Base-by-base conservation (phyloP, 2,113 vertebrate species). In the Mobula hypostoma region DNA sequence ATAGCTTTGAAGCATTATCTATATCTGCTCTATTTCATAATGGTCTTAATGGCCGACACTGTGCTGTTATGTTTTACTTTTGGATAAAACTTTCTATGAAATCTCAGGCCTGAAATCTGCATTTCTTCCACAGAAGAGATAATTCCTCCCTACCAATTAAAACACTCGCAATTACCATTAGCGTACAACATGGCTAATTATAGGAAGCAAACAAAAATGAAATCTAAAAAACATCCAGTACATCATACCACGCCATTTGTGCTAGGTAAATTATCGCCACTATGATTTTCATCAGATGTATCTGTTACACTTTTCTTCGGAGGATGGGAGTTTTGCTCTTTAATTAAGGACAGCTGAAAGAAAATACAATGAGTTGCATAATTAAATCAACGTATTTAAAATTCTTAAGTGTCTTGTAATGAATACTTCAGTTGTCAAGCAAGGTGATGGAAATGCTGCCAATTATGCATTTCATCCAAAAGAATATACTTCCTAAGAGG, bases 191-290 rank as follows among this genome's bases (percentile, higher is more conserved):
- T 24, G 66, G 19, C 74, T 93, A 93, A 74, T 40, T 24, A 29
- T 7, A 93, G 61, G 85, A 66, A 8, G 29, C 7, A 90, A 90
- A 85, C 24, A 90, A 90, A 19, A 66, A n/a, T 32, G 29, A 14
- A 68, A 63, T n/a, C n/a, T 61, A n/a, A 63, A 40, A 27, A 11
- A 74, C 0, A n/a, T 48, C 14, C 21, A 40, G 11, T 7, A 72
- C 32, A 63, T 11, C 96, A 96, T 97, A 98, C 98, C 98, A 98
- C 98, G 94, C 98, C 98, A 4, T 99, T 99, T 0, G 98, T 97
- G 96, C 97, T 98, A 0, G 97, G 98, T 0, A 96, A 94, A 93
- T 95, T 97, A 94, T 98, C 98, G 36, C 97, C 97, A 79, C 98
- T 97, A 14, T 98, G 97, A 96, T 98, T 98, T 88, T 97, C 87